Base-by-base conservation (phyloP, 2,888 invertebrate species). In the Euplexia lucipara region DNA sequence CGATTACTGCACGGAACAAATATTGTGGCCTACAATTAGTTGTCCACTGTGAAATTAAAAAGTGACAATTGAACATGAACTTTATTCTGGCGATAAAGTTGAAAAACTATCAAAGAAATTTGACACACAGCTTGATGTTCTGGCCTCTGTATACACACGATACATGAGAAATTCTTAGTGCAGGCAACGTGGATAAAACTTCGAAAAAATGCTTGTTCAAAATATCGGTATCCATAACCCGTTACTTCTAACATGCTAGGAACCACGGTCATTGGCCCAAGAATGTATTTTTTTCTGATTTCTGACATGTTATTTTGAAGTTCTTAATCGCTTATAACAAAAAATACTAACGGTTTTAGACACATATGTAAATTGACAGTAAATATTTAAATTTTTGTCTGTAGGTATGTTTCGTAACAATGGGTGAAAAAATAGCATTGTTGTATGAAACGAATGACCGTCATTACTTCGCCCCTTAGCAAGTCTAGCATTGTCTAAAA, bases 271-370 rank as follows among this genome's bases (percentile, higher is more conserved):
- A 39, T 47, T 60, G 45, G 5, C 74, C 60, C 30, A 22, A 34
- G 35, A 58, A 18, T 22, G 12, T 39, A 6, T 42, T 52, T 61
- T 51, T 47, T 45, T 53, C 18, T 8, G 7, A 42, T 18, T 42
- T 37, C 32, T 30, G 18, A 48, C 32, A 37, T 9, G 49, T 57
- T 72, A 49, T 78, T 73, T 54, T 39, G n/a, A 44, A 56, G 5
- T 32, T n/a, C n/a, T 56, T 7, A 34, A 42, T 9, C 22, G 12
- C 10, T 56, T 45, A 7, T 14, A 18, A 53, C 44, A 73, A 60
- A 57, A 60, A 47, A 42, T 20, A 26, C 37, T 66, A 73, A 78
- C 74, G 68, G 74, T 53, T 37, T 20, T 45, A 56, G 48, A 42
- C 54, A 51, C 34, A 41, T 57, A 45, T 63, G 44, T 54, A 72